Percentiles rank a stretch among this genome's conserved stretches.
Conservation (phyloP, 2,113 vertebrate species). For the Hydrolagus affinis region DNA sequence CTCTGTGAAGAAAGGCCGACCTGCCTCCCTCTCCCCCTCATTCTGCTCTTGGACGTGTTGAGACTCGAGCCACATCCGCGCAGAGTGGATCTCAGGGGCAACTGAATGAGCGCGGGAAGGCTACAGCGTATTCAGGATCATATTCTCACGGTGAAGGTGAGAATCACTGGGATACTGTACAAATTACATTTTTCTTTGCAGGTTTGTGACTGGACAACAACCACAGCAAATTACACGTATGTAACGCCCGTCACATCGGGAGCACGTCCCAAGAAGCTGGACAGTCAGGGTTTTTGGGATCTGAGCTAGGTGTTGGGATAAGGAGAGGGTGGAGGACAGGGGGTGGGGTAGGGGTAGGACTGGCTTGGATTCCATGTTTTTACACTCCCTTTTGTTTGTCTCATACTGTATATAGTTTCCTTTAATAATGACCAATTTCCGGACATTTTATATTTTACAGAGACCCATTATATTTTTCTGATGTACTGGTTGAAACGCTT, state of each 20-base stretch:
- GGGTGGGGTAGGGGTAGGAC: neutral
- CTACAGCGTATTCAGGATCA: neutral
- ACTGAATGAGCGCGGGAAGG: neutral
- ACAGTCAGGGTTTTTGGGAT: too few species aligned
- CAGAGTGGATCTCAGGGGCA: neutral
- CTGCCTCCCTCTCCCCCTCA: neutral
- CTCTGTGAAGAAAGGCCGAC: neutral
- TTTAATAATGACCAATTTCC: too few species aligned
- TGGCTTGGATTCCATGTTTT: neutral
- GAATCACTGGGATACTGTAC: neutral
- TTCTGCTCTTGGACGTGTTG: neutral
- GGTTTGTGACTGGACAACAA: neutral
- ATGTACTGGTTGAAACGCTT: neutral
- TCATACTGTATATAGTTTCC: too few species aligned
- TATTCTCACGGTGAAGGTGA: neutral
- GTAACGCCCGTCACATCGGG: too few species aligned
- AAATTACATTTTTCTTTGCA: neutral
- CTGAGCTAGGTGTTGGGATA: too few species aligned
- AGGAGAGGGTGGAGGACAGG: too few species aligned
- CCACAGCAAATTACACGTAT: too few species aligned
- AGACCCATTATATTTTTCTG: too few species aligned
- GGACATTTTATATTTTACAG: too few species aligned
- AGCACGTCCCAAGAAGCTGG: too few species aligned
- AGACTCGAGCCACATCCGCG: neutral
- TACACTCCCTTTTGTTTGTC: neutral